These are phyloP conservation scores for Cossypha heuglini DNA, from an alignment of 2,797 vertebrate genomes.

Conservation along the genomic window DNA sequence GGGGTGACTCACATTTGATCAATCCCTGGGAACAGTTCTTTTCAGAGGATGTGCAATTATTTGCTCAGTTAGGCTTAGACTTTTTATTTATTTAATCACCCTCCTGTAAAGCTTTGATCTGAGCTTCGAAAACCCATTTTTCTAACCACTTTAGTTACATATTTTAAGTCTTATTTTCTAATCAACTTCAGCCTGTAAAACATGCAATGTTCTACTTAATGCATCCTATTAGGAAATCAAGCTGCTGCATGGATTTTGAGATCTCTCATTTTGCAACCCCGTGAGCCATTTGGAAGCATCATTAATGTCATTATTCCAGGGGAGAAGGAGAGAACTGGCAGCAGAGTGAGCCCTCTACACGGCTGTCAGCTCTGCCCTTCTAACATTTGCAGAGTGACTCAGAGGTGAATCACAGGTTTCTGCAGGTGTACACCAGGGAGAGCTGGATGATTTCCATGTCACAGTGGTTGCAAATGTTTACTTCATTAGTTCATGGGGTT, in stretches of 20 bases:
- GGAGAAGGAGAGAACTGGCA: conserved; percentile 69
- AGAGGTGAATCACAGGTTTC: conserved; percentile 81
- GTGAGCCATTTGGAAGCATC: conserved; percentile 76
- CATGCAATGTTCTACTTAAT: conserved; percentile 76
- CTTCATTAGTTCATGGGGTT: conserved; percentile 81
- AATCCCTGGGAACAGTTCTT: conserved; percentile 70
- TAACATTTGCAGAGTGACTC: conserved; percentile 78
- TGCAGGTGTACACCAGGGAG: conserved; percentile 79
- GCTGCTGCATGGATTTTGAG: conserved; percentile 69
- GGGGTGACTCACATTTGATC: conserved; percentile 76
- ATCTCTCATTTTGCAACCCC: conserved; percentile 70
- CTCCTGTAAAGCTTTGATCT: conserved; percentile 80
- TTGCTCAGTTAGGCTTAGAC: conserved; percentile 83
- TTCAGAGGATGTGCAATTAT: conserved; percentile 82
- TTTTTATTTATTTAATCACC: conserved; percentile 84
- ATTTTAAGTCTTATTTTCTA: conserved; percentile 76
- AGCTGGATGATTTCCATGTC: conserved; percentile 77
- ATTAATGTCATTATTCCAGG: conserved; percentile 76
- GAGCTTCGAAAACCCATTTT: conserved; percentile 72
- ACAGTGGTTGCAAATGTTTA: conserved; percentile 78
- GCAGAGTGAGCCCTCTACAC: conserved; percentile 59
- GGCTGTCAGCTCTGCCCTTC: conserved; percentile 69
- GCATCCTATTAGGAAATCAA: conserved; percentile 76
- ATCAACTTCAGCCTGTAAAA: conserved; percentile 76
- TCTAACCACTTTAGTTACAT: conserved; percentile 74